Conservation (phyloP, 2,797 vertebrate species). For the Coreius guichenoti region DNA sequence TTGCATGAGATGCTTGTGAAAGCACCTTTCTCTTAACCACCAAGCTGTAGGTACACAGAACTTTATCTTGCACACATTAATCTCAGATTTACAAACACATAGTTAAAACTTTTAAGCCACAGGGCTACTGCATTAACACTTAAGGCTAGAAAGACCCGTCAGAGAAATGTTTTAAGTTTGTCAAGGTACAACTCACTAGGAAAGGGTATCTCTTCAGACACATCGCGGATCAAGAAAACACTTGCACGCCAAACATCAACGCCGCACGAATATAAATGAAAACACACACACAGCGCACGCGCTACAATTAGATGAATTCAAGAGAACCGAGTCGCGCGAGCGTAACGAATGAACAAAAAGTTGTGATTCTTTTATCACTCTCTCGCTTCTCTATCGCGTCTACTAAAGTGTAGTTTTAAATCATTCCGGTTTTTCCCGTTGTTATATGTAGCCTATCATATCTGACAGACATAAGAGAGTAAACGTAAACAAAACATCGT, state of each 20-base stretch:
- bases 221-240: background rate
- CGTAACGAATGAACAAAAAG: slow-evolving; percentile 8
- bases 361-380: slow-evolving; percentile 38
- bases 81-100: slow-evolving; percentile 15
- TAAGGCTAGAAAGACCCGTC: background rate
- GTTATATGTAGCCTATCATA: background rate
- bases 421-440: slow-evolving; percentile 30
- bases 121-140: background rate
- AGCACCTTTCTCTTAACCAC: background rate
- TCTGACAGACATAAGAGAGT: slow-evolving; percentile 37
- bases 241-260: background rate
- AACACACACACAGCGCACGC: slow-evolving; percentile 14
- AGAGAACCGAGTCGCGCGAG: slow-evolving; percentile 7
- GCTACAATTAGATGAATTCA: slow-evolving; percentile 14
- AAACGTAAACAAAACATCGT: slow-evolving; percentile 52
- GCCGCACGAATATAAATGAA: slow-evolving; percentile 2
- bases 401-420: slow-evolving; percentile 46
- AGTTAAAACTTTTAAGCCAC: background rate
- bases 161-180: background rate
- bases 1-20: background rate
- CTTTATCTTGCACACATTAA: background rate
- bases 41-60: background rate
- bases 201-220: background rate
- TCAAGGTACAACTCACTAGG: background rate
- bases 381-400: slow-evolving; percentile 68